Conservation (phyloP, 2,113 vertebrate species). For the Taurulus bubalis region DNA sequence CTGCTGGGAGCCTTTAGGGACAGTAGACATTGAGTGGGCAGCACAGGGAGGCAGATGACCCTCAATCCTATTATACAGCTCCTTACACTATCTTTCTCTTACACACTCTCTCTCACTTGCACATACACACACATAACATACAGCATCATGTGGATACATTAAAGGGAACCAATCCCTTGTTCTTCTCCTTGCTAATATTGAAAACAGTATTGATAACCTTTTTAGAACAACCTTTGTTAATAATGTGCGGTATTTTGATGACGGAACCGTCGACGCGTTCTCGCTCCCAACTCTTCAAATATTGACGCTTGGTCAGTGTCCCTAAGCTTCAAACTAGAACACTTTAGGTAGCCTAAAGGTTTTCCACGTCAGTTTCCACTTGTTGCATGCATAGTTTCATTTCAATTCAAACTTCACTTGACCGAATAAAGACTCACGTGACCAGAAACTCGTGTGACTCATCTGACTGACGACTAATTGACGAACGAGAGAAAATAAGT, state of each 20-base stretch:
- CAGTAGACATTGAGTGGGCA: constrained; percentile 52
- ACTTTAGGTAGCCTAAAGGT: background rate
- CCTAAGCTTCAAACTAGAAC: too few relatives aligned
- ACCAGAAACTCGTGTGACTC: too few relatives aligned
- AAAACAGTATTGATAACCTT: background rate
- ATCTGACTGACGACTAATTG: too few relatives aligned
- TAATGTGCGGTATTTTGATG: background rate
- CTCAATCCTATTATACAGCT: constrained; percentile 58
- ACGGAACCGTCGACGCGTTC: background rate
- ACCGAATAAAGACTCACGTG: too few relatives aligned
- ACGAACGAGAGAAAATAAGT: too few relatives aligned
- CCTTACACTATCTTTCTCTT: constrained; percentile 47
- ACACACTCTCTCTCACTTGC: constrained; percentile 17
- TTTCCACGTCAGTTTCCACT: background rate
- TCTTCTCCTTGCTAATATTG: background rate
- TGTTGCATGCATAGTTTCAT: background rate
- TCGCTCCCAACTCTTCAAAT: background rate
- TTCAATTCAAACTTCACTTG: background rate
- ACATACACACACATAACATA: background rate
- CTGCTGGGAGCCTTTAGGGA: constrained; percentile 56
- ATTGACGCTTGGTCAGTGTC: too few relatives aligned
- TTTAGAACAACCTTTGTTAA: background rate
- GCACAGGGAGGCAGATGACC: constrained; percentile 63
- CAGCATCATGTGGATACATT: background rate
- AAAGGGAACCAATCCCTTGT: background rate